Evolutionary conservation across 64 coral and sea anemone species (phyloP).

Genomic region (Catalaphyllia jardinei): DNA sequence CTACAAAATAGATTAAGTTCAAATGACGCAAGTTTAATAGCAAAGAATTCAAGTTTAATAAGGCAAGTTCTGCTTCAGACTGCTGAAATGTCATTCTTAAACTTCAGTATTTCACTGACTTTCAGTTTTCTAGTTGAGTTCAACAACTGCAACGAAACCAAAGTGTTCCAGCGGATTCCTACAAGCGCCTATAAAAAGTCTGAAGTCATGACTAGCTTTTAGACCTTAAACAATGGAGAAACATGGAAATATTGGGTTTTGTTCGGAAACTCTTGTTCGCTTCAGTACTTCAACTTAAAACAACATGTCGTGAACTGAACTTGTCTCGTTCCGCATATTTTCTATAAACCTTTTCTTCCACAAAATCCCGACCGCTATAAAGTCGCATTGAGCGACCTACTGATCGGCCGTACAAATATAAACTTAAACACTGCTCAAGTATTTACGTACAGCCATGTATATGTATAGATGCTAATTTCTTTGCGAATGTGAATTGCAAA

Average conservation of each 20-base stretch:
- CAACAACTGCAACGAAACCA: not conserved
- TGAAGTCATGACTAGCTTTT: not conserved
- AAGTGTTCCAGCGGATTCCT: not conserved
- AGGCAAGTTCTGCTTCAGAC: not conserved
- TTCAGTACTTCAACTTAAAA: not conserved
- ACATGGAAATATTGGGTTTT: not conserved
- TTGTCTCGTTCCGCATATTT: not conserved
- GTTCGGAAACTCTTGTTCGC: not conserved
- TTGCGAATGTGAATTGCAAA: slow-evolving; percentile 70
- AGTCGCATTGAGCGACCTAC: not conserved
- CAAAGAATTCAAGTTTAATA: not conserved
- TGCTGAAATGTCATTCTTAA: not conserved
- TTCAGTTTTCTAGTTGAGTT: not conserved
- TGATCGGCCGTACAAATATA: slow-evolving; percentile 40
- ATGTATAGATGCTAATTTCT: slow-evolving; percentile 83
- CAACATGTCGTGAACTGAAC: not conserved
- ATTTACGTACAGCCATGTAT: slow-evolving; percentile 76
- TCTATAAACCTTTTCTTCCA: not conserved
- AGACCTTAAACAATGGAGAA: not conserved
- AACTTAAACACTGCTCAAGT: slow-evolving; percentile 75
- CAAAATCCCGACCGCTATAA: not conserved
- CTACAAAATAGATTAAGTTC: not conserved
- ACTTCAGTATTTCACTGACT: not conserved
- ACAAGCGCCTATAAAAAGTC: not conserved
- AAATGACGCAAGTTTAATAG: not conserved